Conservation (phyloP, 23 tunicate species). For the Phallusia fumigata region DNA sequence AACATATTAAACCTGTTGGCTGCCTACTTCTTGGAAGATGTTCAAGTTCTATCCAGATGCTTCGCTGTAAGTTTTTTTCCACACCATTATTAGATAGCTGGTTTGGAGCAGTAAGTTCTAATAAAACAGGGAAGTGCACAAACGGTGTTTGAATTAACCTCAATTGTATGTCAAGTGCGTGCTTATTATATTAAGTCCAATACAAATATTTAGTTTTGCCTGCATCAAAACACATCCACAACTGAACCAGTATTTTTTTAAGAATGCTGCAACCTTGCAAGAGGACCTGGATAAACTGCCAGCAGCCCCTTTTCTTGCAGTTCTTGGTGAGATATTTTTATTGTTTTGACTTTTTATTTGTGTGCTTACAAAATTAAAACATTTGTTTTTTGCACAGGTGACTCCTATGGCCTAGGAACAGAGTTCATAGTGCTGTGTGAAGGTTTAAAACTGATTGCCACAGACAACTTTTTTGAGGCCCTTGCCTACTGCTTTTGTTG, state of each 20-base stretch:
- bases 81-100: too few relatives aligned
- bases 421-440: background rate
- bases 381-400: background rate
- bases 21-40: background rate
- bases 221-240: background rate
- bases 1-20: slow-evolving; percentile 7
- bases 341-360: background rate
- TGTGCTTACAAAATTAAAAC: too few relatives aligned
- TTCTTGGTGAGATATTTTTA: background rate
- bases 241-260: background rate
- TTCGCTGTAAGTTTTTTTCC: background rate
- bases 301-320: background rate
- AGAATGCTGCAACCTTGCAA: background rate
- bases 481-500: slow-evolving; percentile 14
- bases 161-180: too few relatives aligned
- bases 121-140: too few relatives aligned
- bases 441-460: background rate
- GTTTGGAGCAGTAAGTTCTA: too few relatives aligned
- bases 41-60: slow-evolving; percentile 5
- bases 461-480: slow-evolving; percentile 9
- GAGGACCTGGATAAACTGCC: background rate
- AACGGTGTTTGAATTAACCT: too few relatives aligned
- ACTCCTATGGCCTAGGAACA: background rate
- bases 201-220: background rate
- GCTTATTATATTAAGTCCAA: too few relatives aligned